Conservation (phyloP, 2,113 vertebrate species). For the Donacobius atricapilla region DNA sequence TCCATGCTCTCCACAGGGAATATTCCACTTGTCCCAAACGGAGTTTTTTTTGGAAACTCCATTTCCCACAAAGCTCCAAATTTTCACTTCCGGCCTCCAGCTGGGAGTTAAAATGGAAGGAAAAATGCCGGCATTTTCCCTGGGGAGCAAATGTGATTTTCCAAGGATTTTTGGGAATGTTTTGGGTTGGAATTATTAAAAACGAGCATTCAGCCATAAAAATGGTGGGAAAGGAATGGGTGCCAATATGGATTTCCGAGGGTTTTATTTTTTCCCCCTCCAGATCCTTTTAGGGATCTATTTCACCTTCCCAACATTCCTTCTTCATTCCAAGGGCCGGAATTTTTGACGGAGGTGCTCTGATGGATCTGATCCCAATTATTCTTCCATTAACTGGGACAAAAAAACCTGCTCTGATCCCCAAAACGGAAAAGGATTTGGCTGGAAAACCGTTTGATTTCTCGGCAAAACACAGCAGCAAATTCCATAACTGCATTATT, state of each 20-base stretch:
- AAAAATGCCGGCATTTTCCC: neutral
- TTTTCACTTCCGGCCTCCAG: neutral
- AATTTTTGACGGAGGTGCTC: neutral
- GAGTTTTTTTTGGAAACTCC: neutral
- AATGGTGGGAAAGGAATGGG: neutral
- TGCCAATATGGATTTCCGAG: neutral
- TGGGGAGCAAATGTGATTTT: neutral
- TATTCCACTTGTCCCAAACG: fast-evolving
- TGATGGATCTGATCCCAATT: neutral
- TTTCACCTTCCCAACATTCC: neutral
- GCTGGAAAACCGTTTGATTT: neutral
- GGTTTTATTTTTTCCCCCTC: no score
- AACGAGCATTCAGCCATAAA: neutral
- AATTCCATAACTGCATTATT: neutral
- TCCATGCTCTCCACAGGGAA: neutral
- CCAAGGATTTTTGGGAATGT: neutral
- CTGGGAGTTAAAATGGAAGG: neutral
- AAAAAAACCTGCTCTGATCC: neutral
- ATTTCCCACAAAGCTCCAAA: neutral
- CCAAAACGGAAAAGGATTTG: neutral
- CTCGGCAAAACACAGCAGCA: neutral
- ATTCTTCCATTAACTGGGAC: neutral
- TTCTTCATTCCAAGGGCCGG: neutral
- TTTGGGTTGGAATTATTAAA: neutral
- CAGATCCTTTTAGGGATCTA: neutral